Evolutionary conservation across 2,797 vertebrate species (phyloP).

Genomic region (Acrossocheilus fasciatus): DNA sequence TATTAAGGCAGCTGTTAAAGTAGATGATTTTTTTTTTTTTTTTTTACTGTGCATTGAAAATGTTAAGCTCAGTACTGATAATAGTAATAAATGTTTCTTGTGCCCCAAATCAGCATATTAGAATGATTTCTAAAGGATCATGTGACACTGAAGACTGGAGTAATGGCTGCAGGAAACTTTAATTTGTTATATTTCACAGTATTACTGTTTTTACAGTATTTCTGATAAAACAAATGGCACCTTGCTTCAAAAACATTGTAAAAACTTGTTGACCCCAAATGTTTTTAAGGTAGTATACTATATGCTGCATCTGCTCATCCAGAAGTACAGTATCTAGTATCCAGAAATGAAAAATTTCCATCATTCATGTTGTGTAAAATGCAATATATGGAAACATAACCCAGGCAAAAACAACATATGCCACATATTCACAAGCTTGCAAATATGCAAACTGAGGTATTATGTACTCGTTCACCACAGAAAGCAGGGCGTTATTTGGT

Average conservation of each 20-base stretch:
- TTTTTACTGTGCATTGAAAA: too few species aligned
- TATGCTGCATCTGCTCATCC: neutral
- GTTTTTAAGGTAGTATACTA: neutral
- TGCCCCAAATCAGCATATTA: neutral
- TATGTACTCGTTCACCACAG: constrained; percentile 26
- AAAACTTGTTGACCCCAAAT: too few species aligned
- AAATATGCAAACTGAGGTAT: constrained; percentile 12
- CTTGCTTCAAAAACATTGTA: neutral
- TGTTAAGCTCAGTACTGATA: neutral
- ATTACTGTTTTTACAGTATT: neutral
- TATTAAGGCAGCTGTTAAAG: too few species aligned
- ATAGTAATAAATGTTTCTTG: neutral
- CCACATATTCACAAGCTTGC: constrained; percentile 19
- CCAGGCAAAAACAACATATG: neutral
- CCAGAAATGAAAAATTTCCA: neutral
- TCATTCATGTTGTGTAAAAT: neutral
- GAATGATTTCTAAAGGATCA: neutral
- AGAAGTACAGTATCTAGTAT: neutral
- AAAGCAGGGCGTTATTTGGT: constrained; percentile 26
- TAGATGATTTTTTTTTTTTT: too few species aligned
- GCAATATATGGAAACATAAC: neutral
- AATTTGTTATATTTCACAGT: neutral
- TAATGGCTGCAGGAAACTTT: neutral
- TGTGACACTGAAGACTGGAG: neutral
- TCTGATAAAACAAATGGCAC: neutral